These are phyloP conservation scores for Sinocyclocheilus maitianheensis DNA, from an alignment of 2,113 vertebrate genomes.

Conservation along the genomic window DNA sequence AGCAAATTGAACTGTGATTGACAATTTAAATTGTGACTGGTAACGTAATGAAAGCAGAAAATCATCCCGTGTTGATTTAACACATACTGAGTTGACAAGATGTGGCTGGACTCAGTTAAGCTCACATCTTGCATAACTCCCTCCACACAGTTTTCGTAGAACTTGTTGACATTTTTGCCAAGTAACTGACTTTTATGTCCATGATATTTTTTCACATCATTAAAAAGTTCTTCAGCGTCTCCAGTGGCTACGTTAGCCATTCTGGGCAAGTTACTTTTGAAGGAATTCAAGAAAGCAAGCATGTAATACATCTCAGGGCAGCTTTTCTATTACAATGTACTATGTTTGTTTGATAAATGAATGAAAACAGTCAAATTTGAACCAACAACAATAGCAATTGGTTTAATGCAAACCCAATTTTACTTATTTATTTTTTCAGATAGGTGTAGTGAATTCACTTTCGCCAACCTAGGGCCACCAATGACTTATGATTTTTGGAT, in stretches of 20 bases:
- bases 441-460: neutral
- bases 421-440: too few relatives aligned
- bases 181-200: neutral
- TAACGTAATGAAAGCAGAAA: neutral
- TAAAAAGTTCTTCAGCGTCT: slow-evolving; percentile 3
- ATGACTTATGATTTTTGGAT: too few relatives aligned
- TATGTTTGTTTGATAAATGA: neutral
- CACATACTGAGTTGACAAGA: slow-evolving; percentile 15
- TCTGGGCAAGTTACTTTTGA: neutral
- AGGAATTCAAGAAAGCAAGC: neutral
- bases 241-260: neutral
- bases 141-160: neutral
- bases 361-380: too few relatives aligned
- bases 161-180: neutral
- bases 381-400: neutral
- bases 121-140: slow-evolving; percentile 22
- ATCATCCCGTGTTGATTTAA: neutral
- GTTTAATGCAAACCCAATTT: neutral
- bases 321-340: neutral
- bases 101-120: neutral
- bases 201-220: slow-evolving; percentile 4
- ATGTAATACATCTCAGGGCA: neutral
- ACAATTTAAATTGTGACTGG: slow-evolving; percentile 1
- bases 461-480: too few relatives aligned
- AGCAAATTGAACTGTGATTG: neutral